Base-by-base conservation (phyloP, 1,140 invertebrate genomes). In the Caenorhabditis elegans region DNA sequence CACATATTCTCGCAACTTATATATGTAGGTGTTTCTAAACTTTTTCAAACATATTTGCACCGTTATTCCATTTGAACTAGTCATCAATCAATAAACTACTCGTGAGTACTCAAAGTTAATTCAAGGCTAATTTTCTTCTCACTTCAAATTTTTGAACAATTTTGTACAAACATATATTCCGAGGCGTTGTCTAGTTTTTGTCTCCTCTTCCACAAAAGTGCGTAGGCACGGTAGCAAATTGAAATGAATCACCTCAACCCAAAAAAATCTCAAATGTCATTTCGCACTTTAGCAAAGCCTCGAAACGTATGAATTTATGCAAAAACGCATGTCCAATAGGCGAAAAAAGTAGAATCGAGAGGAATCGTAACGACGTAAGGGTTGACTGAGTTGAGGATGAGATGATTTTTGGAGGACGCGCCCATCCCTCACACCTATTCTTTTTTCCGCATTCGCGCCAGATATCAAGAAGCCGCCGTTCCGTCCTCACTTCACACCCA, bases 351-450 rank as follows among this genome's bases (percentile, higher is more conserved):
- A 4, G 34, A 39, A 70, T 39, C 19, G 34, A n/a, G 11, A 11
- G 31, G 34, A 70, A 70, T 70, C 60, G 60, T 70, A 31, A 70
- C 60, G 60, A 70, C 60, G 60, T 70, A 70, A 70, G 60, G 60
- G 60, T 70, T 70, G 60, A 70, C 60, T 70, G 60, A 70, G 60
- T 70, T 70, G 34, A 70, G 34, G 60, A 39, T 39, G 60, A 70
- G 60, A 70, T 70, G 60, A 70, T 70, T 70, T 70, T 70, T 70
- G 60, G 34, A 70, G 60, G 60, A 70, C 60, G 60, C 60, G 60
- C 60, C 60, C 60, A 70, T 70, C 60, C 19, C 24, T 5, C 24
- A 26, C 51, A 65, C 34, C 60, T 17, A 39, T 70, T 70, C 34
- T 39, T 70, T 43, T 15, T 70, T 34, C 34, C 60, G 60, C 60